Evolutionary conservation across 2,113 vertebrate genomes (phyloP), one percentile per base, ranked within the genome.

Genomic region (Hiodon tergisus): DNA sequence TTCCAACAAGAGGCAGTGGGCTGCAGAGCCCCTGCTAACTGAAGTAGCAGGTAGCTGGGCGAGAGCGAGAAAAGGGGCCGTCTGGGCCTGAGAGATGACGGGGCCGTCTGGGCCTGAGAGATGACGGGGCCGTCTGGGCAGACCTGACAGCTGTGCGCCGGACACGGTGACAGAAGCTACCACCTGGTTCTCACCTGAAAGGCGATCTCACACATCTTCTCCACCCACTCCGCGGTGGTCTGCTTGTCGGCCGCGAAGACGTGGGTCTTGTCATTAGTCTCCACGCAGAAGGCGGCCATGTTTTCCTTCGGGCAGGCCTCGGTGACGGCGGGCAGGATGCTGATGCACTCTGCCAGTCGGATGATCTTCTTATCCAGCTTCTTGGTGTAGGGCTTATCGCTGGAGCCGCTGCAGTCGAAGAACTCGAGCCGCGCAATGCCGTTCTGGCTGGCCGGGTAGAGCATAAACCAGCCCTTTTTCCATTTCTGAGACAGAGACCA

Each of bases 391-490:
- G 86, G 83, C 58, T 94, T 93, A 72, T 94, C 95, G 0, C 82
- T 90, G 65, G 86, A 74, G 0, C 82, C 76, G 77, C 93, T 93
- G 69, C 91, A 89, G 62, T 99, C 97, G 59, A 88, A 98, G 86
- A 96, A 96, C 88, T 99, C 97, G 0, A 99, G 89, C 31, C 97
- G 93, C 3, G 97, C 95, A 1, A 99, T 96, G 59, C 97, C 97
- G 17, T 95, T 93, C 61, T 93, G 92, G 79, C 96, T 98, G 83
- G 95, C 94, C 0, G 95, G 94, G 84, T 94, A 98, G 17, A 99
- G 88, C 76, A 94, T 92, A 1, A 95, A 94, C 94, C 96, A 97
- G 84, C 92, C 94, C 87, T 96, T 95, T 89, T 94, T 97, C 97
- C 97, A 99, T 83, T 94, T 93, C 97, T 98, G 65, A 61, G 9